Evolutionary conservation across 2,888 invertebrate genomes (phyloP).

Genomic region (Cerastis rubricosa): DNA sequence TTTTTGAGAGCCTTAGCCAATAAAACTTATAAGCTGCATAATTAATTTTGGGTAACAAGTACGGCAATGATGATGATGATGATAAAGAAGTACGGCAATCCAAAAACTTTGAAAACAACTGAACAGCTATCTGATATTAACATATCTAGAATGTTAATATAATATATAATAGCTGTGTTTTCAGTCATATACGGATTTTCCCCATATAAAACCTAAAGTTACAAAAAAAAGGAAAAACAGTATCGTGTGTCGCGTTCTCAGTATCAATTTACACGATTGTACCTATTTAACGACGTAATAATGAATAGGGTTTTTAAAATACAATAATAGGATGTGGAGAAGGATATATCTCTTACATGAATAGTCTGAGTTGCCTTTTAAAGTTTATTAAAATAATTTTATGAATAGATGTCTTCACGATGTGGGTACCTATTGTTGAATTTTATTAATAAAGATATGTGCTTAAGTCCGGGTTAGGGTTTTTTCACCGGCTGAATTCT

Average conservation of each 20-base stretch:
- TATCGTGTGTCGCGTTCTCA: constrained; percentile 21
- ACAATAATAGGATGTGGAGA: constrained; percentile 69
- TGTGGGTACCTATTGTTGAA: constrained; percentile 32
- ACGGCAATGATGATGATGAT: no score
- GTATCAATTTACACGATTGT: constrained; percentile 29
- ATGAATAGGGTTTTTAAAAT: constrained; percentile 29
- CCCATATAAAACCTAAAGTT: constrained; percentile 24
- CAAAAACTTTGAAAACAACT: not conserved
- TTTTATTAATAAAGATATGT: constrained; percentile 20
- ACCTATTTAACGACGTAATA: constrained; percentile 12
- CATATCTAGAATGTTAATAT: not conserved
- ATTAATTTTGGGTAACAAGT: not conserved
- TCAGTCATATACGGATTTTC: constrained; percentile 17
- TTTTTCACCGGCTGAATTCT: constrained; percentile 51
- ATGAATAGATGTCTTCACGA: constrained; percentile 51
- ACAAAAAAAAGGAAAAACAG: constrained; percentile 23
- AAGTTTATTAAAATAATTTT: constrained; percentile 54
- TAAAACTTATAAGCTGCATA: not conserved
- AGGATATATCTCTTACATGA: constrained; percentile 68
- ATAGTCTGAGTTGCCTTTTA: constrained; percentile 68
- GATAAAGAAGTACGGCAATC: not conserved
- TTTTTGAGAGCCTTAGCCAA: not conserved
- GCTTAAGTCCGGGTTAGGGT: constrained; percentile 67
- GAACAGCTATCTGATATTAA: not conserved
- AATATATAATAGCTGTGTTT: no score